These are phyloP conservation scores for Trachelus tabidus DNA, from an alignment of 2,888 invertebrate species.

Conservation along the genomic window DNA sequence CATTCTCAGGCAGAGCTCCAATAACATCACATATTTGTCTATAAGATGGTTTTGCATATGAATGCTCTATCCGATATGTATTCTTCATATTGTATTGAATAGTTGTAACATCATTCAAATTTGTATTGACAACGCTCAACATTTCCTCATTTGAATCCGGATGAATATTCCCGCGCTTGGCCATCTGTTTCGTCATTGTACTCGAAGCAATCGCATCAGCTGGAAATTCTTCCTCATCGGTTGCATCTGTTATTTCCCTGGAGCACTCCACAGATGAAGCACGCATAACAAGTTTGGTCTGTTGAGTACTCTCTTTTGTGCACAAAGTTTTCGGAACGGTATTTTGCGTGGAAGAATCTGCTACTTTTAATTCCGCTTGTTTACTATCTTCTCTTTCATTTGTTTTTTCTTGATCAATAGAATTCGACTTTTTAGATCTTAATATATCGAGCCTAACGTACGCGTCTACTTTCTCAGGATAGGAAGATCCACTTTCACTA, in stretches of 20 bases:
- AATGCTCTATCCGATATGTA: not conserved
- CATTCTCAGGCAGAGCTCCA: not conserved
- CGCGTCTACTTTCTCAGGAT: not conserved
- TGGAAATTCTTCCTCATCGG: too few species aligned
- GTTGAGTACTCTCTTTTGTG: not conserved
- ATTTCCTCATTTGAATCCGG: not conserved
- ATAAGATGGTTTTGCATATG: not conserved
- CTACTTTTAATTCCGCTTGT: not conserved
- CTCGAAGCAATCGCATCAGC: not conserved
- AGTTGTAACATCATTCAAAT: not conserved
- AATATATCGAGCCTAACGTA: not conserved
- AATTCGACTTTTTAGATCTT: not conserved
- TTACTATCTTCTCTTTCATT: not conserved
- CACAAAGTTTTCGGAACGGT: not conserved
- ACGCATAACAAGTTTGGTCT: not conserved
- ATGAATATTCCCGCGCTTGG: not conserved
- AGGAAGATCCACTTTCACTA: constrained; percentile 12
- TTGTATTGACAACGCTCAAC: not conserved
- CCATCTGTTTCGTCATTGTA: not conserved
- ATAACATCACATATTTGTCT: not conserved
- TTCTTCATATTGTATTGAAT: not conserved
- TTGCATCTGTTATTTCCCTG: not conserved
- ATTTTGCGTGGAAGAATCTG: not conserved
- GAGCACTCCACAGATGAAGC: not conserved
- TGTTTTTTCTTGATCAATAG: not conserved